These are phyloP conservation scores for Melipona beecheii DNA, from an alignment of 2,888 invertebrate genomes.

Conservation along the genomic window DNA sequence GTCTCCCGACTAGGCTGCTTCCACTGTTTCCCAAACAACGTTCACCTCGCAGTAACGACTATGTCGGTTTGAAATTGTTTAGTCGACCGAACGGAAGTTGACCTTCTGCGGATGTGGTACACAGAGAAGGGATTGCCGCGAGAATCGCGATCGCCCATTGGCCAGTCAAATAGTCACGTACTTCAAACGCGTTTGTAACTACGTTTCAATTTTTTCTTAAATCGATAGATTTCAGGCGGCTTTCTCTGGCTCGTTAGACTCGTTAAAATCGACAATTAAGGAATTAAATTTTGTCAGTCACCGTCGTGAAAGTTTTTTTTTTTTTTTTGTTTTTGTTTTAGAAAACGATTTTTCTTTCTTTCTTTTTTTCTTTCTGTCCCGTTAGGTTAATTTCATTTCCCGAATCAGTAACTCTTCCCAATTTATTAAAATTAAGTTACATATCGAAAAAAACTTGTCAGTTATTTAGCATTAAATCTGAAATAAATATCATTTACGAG, in stretches of 20 bases:
- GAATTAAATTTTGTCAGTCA: background rate
- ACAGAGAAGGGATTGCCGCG: slow-evolving; percentile 30
- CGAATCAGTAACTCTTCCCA: too few relatives aligned
- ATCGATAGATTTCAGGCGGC: background rate
- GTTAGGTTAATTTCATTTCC: background rate
- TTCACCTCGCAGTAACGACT: slow-evolving; percentile 75
- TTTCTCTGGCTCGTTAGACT: background rate
- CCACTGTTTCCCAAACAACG: slow-evolving; percentile 66
- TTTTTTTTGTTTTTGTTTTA: background rate
- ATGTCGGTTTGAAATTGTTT: slow-evolving; percentile 79
- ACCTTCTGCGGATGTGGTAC: slow-evolving; percentile 36
- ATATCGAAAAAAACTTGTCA: too few relatives aligned
- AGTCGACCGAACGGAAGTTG: slow-evolving; percentile 63
- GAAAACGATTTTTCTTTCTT: too few relatives aligned
- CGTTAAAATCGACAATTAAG: background rate
- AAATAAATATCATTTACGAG: too few relatives aligned
- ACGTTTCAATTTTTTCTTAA: background rate
- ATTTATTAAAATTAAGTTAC: too few relatives aligned
- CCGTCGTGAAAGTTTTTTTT: background rate
- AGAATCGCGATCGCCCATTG: slow-evolving; percentile 9
- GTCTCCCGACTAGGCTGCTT: slow-evolving; percentile 30
- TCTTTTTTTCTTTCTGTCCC: too few relatives aligned
- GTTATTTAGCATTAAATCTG: too few relatives aligned
- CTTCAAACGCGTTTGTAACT: slow-evolving; percentile 6
- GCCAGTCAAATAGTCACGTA: background rate